Percentiles rank a stretch among this genome's conserved stretches.
These are phyloP conservation scores for Cyphomyrus plagiostoma DNA, from an alignment of 2,113 vertebrate genomes.

Conservation along the genomic window DNA sequence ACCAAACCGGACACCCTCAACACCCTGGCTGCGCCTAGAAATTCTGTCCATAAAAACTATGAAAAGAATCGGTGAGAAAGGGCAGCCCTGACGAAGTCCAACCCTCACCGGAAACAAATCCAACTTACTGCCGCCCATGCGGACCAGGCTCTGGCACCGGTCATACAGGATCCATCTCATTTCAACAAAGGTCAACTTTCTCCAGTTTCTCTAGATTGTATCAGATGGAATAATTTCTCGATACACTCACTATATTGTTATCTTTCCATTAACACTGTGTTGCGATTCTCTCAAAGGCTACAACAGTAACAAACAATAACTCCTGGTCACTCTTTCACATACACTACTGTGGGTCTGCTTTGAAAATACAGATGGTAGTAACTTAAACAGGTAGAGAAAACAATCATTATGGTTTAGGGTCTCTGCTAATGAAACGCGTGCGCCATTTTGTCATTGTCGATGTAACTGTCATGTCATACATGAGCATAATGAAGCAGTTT, in stretches of 20 bases:
- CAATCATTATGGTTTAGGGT: constrained; percentile 27
- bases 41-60: too few relatives aligned
- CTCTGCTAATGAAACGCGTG: constrained; percentile 17
- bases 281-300: background rate
- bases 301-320: constrained; percentile 14
- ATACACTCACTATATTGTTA: background rate
- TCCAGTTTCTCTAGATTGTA: background rate
- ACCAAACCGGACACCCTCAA: too few relatives aligned
- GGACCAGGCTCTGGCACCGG: too few relatives aligned
- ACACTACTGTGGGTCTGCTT: background rate
- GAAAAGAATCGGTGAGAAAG: too few relatives aligned
- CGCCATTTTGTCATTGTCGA: background rate
- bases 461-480: background rate
- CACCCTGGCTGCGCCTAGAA: too few relatives aligned
- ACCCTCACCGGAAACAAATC: too few relatives aligned
- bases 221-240: background rate
- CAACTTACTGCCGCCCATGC: too few relatives aligned
- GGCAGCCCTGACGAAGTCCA: too few relatives aligned
- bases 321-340: constrained; percentile 21
- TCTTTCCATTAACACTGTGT: background rate
- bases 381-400: background rate
- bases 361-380: background rate
- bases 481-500: constrained; percentile 41
- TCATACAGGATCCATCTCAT: background rate
- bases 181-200: background rate